Conservation (phyloP, 2,888 invertebrate species). For the Ennomos erosarius region DNA sequence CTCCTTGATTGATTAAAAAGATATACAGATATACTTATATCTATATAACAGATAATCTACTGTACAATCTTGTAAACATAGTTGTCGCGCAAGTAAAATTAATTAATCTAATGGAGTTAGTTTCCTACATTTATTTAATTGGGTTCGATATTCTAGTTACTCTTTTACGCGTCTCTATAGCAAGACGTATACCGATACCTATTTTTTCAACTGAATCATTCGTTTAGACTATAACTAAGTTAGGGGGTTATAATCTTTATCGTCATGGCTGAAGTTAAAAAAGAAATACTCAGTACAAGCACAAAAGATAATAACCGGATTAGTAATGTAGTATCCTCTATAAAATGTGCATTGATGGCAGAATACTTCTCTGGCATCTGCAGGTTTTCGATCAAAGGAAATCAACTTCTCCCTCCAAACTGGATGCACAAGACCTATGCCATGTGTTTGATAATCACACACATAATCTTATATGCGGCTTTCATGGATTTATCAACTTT, state of each 20-base stretch:
- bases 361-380: slow-evolving; percentile 49
- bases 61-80: neutral
- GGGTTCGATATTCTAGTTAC: too few species aligned
- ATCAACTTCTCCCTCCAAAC: slow-evolving; percentile 43
- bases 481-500: slow-evolving; percentile 6
- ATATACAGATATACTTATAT: too few species aligned
- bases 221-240: too few species aligned
- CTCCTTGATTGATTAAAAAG: too few species aligned
- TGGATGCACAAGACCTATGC: slow-evolving; percentile 50
- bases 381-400: slow-evolving; percentile 48
- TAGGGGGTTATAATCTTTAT: too few species aligned
- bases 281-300: neutral
- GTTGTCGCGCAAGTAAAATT: slow-evolving; percentile 8
- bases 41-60: slow-evolving; percentile 1
- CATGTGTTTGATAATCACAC: slow-evolving; percentile 30
- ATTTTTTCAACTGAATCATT: neutral
- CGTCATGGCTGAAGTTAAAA: neutral
- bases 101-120: slow-evolving; percentile 10
- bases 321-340: neutral
- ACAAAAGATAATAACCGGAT: neutral
- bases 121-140: neutral
- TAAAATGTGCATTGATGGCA: neutral
- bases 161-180: too few species aligned
- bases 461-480: neutral
- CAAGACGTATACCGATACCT: too few species aligned